These are phyloP conservation scores for Myotis daubentonii DNA, from an alignment of 2,797 vertebrate genomes.

Conservation along the genomic window DNA sequence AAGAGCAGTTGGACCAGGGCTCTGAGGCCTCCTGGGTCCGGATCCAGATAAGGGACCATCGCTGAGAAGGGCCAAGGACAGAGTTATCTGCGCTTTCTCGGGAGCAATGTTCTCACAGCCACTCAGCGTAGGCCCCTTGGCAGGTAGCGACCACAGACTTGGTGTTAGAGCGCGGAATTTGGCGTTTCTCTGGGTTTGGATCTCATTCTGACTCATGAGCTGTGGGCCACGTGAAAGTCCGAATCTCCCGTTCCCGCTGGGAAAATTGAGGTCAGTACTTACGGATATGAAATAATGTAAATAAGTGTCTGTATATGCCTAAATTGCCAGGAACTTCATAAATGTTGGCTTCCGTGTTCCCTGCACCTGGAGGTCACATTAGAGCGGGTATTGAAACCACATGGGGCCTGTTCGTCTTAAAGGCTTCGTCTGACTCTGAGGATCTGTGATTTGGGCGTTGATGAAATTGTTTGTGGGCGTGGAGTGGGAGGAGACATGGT, in stretches of 20 bases:
- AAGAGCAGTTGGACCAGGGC: rapidly evolving
- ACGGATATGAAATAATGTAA: neutral
- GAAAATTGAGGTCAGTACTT: neutral
- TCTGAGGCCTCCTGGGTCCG: neutral
- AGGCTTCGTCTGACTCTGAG: neutral
- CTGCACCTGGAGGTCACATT: neutral
- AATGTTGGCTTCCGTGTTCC: neutral
- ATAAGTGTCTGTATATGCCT: neutral
- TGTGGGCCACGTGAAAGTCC: neutral
- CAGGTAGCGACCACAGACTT: neutral
- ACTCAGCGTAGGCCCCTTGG: neutral
- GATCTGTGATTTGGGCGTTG: neutral
- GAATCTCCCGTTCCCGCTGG: neutral
- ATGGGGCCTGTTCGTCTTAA: neutral
- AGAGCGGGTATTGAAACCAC: neutral
- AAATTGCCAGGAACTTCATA: neutral
- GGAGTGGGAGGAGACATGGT: neutral
- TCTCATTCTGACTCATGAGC: neutral
- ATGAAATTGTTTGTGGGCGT: neutral
- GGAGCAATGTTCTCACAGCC: neutral
- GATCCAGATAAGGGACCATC: neutral
- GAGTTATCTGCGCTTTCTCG: neutral
- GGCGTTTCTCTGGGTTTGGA: neutral
- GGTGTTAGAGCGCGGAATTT: neutral
- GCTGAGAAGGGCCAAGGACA: neutral